Evolutionary conservation across 1,140 invertebrate genomes (phyloP).

Genomic region (Zaprionus kolodkinae): DNA sequence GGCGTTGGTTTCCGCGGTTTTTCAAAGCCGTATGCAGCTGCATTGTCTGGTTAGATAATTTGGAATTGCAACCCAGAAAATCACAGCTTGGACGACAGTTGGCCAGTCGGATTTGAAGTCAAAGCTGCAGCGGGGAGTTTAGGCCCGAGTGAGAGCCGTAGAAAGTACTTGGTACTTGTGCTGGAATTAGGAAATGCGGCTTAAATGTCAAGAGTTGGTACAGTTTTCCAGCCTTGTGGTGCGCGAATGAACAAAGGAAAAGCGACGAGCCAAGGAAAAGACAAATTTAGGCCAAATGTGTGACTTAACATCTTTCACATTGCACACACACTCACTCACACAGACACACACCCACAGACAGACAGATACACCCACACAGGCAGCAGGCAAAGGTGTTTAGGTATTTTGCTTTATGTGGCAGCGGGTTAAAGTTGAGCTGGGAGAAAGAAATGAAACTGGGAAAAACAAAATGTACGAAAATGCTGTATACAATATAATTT

Average conservation of each 20-base stretch:
- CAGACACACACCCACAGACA: slow-evolving; percentile 24
- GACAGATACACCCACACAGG: slow-evolving; percentile 19
- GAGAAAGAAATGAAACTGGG: slow-evolving; percentile 53
- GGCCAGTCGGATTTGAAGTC: slow-evolving; percentile 5
- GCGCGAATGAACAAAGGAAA: slow-evolving; percentile 78
- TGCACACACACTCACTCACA: slow-evolving; percentile 35
- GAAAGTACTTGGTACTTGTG: slow-evolving; percentile 69
- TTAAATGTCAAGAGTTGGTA: slow-evolving; percentile 80
- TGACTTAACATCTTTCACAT: slow-evolving; percentile 82
- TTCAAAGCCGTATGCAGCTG: slow-evolving; percentile 66
- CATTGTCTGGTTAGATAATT: slow-evolving; percentile 70
- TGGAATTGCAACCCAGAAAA: slow-evolving; percentile 38
- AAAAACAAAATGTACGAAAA: slow-evolving; percentile 68
- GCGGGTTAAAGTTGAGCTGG: slow-evolving; percentile 76
- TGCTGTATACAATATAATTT: slow-evolving; percentile 75
- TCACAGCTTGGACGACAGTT: slow-evolving; percentile 23
- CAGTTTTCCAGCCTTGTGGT: slow-evolving; percentile 69
- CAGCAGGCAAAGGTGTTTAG: slow-evolving; percentile 53
- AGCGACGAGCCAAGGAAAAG: slow-evolving; percentile 63
- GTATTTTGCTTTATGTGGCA: slow-evolving; percentile 69
- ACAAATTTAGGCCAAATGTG: slow-evolving; percentile 82
- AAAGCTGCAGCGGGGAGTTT: slow-evolving; percentile 36
- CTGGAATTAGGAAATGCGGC: slow-evolving; percentile 72
- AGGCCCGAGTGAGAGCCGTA: slow-evolving; percentile 30
- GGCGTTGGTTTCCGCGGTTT: slow-evolving; percentile 28